phyloP scores from a whole-genome alignment of 2,888 invertebrate species.

The Poecilus cupreus region DNA sequence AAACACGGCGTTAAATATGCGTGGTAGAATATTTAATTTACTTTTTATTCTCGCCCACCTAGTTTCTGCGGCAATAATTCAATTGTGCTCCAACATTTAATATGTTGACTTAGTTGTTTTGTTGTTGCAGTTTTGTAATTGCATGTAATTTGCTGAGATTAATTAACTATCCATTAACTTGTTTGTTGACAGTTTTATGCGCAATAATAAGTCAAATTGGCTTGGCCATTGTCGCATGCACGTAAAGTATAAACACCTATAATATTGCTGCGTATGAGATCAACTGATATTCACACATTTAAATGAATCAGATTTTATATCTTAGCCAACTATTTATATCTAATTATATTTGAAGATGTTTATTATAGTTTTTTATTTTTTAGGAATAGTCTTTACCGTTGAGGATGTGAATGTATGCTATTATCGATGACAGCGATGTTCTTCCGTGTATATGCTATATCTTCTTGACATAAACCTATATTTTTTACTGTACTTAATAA shows the following conservation, averaged over 20 bases:
- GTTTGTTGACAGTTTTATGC: slow-evolving; percentile 52
- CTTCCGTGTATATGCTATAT: too few species aligned
- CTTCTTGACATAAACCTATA: too few species aligned
- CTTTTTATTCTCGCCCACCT: not conserved
- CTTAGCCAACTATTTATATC: too few species aligned
- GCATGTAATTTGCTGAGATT: slow-evolving; percentile 24
- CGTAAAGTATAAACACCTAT: not conserved
- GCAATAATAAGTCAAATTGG: slow-evolving; percentile 42
- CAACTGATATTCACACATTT: too few species aligned
- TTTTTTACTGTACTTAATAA: too few species aligned
- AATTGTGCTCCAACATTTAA: not conserved
- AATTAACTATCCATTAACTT: slow-evolving; percentile 35
- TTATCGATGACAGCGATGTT: too few species aligned
- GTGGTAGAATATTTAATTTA: not conserved
- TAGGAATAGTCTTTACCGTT: too few species aligned
- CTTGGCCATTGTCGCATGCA: not conserved
- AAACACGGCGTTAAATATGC: not conserved
- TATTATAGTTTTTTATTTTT: too few species aligned
- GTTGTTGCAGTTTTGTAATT: slow-evolving; percentile 2
- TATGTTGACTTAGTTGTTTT: not conserved
- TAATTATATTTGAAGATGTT: too few species aligned
- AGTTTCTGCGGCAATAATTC: not conserved
- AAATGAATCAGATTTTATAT: too few species aligned
- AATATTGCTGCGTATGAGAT: not conserved
- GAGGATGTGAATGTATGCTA: too few species aligned